Conservation (phyloP, 2,888 invertebrate genomes). For the Orthosia cruda region DNA sequence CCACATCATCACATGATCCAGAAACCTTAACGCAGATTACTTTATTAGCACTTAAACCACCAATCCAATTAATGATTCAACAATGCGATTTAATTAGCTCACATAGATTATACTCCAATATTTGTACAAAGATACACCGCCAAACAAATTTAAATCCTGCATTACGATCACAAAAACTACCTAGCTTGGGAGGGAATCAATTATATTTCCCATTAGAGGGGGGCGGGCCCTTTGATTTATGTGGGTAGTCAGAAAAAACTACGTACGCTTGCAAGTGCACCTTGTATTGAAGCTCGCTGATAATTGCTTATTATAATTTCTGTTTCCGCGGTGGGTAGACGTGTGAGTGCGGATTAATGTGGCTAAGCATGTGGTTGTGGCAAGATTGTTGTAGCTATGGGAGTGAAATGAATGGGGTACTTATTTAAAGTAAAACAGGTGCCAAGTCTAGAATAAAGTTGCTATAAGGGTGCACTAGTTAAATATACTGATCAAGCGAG, state of each 20-base stretch:
- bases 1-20: not conserved
- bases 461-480: no score
- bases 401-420: slow-evolving; percentile 3
- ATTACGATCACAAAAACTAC: slow-evolving; percentile 72
- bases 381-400: slow-evolving; percentile 1
- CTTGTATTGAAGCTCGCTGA: slow-evolving; percentile 66
- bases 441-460: no score
- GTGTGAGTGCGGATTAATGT: slow-evolving; percentile 42
- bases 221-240: slow-evolving; percentile 81
- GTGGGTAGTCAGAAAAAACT: slow-evolving; percentile 69
- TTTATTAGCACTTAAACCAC: not conserved
- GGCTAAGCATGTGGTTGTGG: slow-evolving; percentile 26
- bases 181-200: slow-evolving; percentile 81
- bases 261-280: slow-evolving; percentile 67
- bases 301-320: slow-evolving; percentile 68
- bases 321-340: slow-evolving; percentile 53
- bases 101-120: slow-evolving; percentile 50
- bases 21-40: not conserved
- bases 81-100: slow-evolving; percentile 57
- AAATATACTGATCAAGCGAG: no score
- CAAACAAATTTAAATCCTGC: slow-evolving; percentile 68
- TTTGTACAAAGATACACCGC: slow-evolving; percentile 63
- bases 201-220: slow-evolving; percentile 84
- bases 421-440: slow-evolving; percentile 17
- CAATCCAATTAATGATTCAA: slow-evolving; percentile 47